phyloP scores from a whole-genome alignment of 2,113 vertebrate species.

The Psittacula cyanocephala region DNA sequence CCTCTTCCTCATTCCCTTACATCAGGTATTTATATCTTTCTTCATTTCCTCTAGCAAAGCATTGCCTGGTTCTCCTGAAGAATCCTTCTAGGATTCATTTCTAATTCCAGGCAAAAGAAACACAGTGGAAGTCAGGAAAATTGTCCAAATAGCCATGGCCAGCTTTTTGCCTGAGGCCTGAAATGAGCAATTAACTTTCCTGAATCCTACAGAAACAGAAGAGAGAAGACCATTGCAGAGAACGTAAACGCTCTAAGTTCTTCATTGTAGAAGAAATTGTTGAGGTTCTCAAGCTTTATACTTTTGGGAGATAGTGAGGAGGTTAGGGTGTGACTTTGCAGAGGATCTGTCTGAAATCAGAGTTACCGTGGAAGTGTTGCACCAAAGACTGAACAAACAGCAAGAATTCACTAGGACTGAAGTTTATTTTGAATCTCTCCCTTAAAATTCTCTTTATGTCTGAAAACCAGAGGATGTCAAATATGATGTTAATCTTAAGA shows the following conservation, averaged over 20 bases:
- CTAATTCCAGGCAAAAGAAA: not conserved
- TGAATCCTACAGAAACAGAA: not conserved
- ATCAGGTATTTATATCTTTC: not conserved
- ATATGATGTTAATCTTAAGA: not conserved
- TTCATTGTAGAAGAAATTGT: not conserved
- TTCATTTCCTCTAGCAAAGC: not conserved
- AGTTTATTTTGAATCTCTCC: not conserved
- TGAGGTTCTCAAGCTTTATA: not conserved
- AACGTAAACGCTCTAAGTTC: not conserved
- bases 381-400: not conserved
- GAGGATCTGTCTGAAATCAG: not conserved
- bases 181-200: not conserved
- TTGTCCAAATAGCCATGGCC: not conserved
- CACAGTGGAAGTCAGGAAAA: not conserved
- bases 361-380: not conserved
- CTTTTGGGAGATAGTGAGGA: not conserved
- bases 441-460: not conserved
- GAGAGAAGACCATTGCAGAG: not conserved
- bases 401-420: not conserved
- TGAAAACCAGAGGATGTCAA: not conserved
- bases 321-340: not conserved
- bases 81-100: not conserved
- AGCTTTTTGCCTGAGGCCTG: not conserved
- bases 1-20: not conserved
- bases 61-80: not conserved